phyloP scores from a whole-genome alignment of 1,140 invertebrate genomes.

The Papilio helenus region DNA sequence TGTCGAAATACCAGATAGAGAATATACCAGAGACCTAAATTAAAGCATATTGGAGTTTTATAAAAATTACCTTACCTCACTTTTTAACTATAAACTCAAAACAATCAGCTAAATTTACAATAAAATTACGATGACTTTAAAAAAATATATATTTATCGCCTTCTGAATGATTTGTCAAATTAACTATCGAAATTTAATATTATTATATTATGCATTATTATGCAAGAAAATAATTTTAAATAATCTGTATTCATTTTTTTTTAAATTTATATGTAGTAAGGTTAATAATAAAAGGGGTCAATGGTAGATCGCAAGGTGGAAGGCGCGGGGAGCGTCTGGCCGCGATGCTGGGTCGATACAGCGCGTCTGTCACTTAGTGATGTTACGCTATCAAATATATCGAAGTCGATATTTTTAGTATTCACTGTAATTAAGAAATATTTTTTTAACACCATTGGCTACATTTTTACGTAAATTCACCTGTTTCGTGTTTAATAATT shows the following conservation, averaged over 20 bases:
- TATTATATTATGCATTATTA: too few species aligned
- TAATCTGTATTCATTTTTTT: neutral
- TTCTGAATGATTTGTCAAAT: neutral
- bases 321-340: constrained; percentile 45
- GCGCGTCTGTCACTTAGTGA: constrained; percentile 65
- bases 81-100: too few species aligned
- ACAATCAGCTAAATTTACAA: too few species aligned
- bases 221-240: neutral
- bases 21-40: too few species aligned
- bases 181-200: neutral
- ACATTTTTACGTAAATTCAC: too few species aligned
- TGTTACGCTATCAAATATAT: constrained; percentile 42
- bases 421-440: neutral
- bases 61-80: too few species aligned
- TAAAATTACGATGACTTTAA: too few species aligned
- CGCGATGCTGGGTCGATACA: constrained; percentile 71
- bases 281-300: constrained; percentile 58
- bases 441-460: neutral
- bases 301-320: constrained; percentile 55
- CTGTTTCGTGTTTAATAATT: too few species aligned
- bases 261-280: neutral
- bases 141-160: too few species aligned
- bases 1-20: too few species aligned
- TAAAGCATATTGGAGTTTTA: too few species aligned
- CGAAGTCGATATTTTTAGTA: constrained; percentile 14